A percentile compares a stretch with the other conserved stretches of the same genome.
phyloP scores from a whole-genome alignment of 2,113 vertebrate species.

The Thunnus maccoyii region DNA sequence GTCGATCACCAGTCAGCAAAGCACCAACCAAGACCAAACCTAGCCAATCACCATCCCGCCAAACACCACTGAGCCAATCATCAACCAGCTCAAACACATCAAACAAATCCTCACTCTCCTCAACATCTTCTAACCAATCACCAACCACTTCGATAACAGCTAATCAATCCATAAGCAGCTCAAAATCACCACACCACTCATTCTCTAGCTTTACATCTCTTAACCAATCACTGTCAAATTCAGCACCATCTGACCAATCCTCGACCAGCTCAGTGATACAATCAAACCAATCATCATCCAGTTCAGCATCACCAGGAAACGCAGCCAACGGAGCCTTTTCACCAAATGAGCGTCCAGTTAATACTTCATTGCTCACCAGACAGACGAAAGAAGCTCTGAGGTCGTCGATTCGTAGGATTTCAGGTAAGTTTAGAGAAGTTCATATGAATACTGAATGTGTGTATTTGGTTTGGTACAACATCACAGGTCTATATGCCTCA shows the following conservation, averaged over 20 bases:
- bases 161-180: neutral
- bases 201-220: conserved; percentile 6
- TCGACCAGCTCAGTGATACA: neutral
- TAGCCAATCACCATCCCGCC: conserved; percentile 22
- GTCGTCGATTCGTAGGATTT: conserved; percentile 51
- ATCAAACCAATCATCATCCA: conserved; percentile 15
- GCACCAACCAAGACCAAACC: neutral
- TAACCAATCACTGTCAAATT: conserved; percentile 15
- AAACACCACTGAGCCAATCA: conserved; percentile 18
- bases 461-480: neutral
- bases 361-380: conserved; percentile 52
- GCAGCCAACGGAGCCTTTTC: conserved; percentile 1
- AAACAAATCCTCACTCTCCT: neutral
- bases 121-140: conserved; percentile 7
- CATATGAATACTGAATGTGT: neutral
- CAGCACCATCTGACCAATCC: conserved; percentile 12
- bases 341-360: conserved; percentile 31
- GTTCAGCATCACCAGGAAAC: neutral
- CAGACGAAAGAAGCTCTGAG: conserved; percentile 71
- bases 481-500: too few species aligned
- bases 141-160: neutral
- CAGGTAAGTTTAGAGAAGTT: conserved; percentile 62
- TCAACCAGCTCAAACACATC: neutral
- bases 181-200: neutral
- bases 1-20: conserved; percentile 2